Conservation (phyloP, 2,797 vertebrate genomes). For the Natrix natrix region DNA sequence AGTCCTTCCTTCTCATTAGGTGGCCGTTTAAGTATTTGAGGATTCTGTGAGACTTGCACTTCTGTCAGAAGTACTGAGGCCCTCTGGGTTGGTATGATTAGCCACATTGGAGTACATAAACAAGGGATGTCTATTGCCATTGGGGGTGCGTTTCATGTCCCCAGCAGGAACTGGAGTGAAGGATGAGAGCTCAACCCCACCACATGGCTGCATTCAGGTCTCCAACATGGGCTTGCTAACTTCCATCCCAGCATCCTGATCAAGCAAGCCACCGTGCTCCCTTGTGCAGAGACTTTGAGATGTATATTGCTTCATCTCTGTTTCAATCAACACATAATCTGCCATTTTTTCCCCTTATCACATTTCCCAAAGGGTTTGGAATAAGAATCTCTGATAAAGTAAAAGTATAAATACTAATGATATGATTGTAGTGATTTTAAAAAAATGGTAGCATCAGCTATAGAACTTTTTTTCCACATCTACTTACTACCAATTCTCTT, state of each 20-base stretch:
- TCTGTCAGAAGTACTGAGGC: neutral
- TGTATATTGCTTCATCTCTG: neutral
- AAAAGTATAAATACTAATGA: neutral
- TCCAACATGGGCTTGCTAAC: neutral
- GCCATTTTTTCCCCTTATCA: neutral
- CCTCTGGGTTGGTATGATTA: neutral
- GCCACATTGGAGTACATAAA: neutral
- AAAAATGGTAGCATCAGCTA: neutral
- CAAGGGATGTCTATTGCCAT: neutral
- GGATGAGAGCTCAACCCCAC: neutral
- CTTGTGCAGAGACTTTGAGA: neutral
- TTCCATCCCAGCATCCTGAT: neutral
- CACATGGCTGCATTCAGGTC: neutral
- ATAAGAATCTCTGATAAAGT: neutral
- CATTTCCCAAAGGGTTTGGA: neutral
- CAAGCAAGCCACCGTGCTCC: neutral
- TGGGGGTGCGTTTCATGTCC: neutral
- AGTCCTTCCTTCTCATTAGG: no score
- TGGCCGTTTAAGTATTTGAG: no score
- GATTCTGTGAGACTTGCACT: neutral
- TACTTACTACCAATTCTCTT: neutral
- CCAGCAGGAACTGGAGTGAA: neutral
- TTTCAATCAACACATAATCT: neutral
- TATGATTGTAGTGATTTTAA: neutral
- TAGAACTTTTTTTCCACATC: neutral